phyloP scores from a whole-genome alignment of 2,113 vertebrate genomes.

The Macrotus californicus region DNA sequence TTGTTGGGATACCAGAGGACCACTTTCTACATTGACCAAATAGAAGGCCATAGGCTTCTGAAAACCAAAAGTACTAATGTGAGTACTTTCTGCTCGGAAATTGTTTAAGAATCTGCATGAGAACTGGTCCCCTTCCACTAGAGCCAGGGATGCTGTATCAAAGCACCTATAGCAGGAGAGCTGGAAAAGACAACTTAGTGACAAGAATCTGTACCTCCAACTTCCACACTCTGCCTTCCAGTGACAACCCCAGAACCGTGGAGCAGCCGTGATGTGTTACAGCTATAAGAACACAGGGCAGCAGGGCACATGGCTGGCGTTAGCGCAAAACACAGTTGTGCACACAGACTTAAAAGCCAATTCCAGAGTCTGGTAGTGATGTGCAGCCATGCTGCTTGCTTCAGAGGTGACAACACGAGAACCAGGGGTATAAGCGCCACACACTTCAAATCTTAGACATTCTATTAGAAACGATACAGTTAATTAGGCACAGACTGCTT shows the following conservation, averaged over 20 bases:
- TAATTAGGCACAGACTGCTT: not conserved
- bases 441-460: not conserved
- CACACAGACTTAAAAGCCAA: conserved; percentile 54
- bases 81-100: not conserved
- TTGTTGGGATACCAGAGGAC: not conserved
- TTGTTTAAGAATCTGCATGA: not conserved
- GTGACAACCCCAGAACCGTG: not conserved
- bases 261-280: conserved; percentile 35
- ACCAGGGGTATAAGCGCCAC: not conserved
- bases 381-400: conserved; percentile 58
- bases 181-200: not conserved
- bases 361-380: conserved; percentile 64
- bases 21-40: not conserved
- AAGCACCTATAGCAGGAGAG: not conserved
- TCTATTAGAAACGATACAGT: not conserved
- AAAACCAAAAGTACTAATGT: not conserved
- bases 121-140: not conserved
- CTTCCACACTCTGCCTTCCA: not conserved
- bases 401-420: conserved; percentile 10
- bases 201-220: not conserved
- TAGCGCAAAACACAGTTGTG: conserved; percentile 51
- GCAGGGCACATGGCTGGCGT: conserved; percentile 71
- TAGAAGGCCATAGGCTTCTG: not conserved
- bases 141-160: not conserved
- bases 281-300: conserved; percentile 68